Evolutionary conservation across 2,888 invertebrate species (phyloP).

Genomic region (Gymnoscelis rufifasciata): DNA sequence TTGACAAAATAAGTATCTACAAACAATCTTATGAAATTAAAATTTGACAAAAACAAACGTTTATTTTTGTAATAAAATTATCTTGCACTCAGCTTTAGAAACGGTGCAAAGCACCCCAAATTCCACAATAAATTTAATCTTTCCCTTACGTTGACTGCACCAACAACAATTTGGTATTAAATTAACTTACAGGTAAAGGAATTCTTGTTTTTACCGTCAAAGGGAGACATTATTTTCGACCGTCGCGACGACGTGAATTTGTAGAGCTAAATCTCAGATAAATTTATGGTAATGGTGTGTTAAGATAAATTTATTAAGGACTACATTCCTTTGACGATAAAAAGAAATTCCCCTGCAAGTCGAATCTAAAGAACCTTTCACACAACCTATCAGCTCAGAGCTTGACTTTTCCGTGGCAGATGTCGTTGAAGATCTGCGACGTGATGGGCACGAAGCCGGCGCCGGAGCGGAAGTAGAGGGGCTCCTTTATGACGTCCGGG

Average conservation of each 20-base stretch:
- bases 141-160: neutral
- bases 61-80: neutral
- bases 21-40: neutral
- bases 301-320: no score
- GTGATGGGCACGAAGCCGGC: conserved; percentile 78
- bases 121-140: neutral
- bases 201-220: neutral
- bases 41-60: neutral
- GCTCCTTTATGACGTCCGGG: conserved; percentile 83
- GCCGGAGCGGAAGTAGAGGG: conserved; percentile 83
- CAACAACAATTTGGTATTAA: conserved; percentile 2
- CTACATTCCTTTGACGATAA: neutral
- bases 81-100: neutral
- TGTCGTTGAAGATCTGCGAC: conserved; percentile 79
- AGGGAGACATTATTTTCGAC: neutral
- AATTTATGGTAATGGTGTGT: no score
- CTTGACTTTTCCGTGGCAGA: conserved; percentile 70
- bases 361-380: neutral
- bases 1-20: neutral
- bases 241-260: no score
- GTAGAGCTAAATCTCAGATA: no score
- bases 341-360: neutral
- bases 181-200: neutral
- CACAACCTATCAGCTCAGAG: conserved; percentile 42
- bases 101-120: no score